Percentiles rank a stretch among this genome's conserved stretches.
phyloP scores from a whole-genome alignment of 2,797 vertebrate species.

The Hydrophis major region DNA sequence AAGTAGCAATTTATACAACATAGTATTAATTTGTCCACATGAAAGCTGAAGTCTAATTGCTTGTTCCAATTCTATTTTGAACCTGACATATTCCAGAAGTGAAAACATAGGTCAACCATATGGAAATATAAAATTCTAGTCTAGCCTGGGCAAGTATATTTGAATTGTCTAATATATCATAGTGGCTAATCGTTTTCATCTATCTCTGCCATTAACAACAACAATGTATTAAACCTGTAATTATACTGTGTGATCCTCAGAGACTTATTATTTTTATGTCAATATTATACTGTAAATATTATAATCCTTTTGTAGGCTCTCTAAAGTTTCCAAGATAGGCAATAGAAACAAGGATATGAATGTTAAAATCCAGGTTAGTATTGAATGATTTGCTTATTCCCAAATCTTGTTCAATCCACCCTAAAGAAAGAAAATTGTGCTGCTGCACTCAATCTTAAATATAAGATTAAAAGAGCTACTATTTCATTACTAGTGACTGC shows the following conservation, averaged over 20 bases:
- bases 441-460: slow-evolving; percentile 36
- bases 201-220: background rate
- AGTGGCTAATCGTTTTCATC: background rate
- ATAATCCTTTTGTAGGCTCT: background rate
- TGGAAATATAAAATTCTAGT: background rate
- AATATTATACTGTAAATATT: background rate
- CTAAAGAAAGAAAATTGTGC: slow-evolving; percentile 44
- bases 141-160: background rate
- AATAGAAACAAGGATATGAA: slow-evolving; percentile 29
- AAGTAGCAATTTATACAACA: background rate
- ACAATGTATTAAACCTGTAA: background rate
- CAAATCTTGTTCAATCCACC: slow-evolving; percentile 17
- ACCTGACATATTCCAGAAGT: background rate
- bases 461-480: slow-evolving; percentile 61
- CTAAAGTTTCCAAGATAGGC: slow-evolving; percentile 2
- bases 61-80: background rate
- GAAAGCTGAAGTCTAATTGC: background rate
- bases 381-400: slow-evolving; percentile 14
- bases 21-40: background rate
- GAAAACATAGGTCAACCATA: background rate
- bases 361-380: slow-evolving; percentile 3
- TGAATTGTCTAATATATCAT: background rate
- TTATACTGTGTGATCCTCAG: background rate
- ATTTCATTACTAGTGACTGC: slow-evolving; percentile 48
- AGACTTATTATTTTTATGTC: background rate